Conservation (phyloP, 2,888 invertebrate species). For the Tenthredo notha region DNA sequence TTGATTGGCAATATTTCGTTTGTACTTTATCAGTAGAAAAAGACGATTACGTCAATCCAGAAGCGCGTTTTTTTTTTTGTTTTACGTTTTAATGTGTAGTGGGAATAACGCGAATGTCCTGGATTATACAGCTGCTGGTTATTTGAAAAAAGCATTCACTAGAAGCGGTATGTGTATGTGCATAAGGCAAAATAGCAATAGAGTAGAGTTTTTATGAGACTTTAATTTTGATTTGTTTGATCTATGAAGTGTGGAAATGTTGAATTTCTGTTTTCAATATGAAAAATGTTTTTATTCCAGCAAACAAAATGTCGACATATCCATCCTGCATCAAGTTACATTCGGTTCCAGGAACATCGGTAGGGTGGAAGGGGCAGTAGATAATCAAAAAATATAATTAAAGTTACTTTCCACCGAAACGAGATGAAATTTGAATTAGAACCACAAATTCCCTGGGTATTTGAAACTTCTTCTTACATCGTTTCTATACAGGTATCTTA, state of each 20-base stretch:
- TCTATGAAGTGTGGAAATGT: background rate
- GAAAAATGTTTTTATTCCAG: background rate
- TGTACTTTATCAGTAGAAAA: background rate
- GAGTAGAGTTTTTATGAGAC: background rate
- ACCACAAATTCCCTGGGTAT: constrained; percentile 7
- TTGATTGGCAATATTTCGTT: background rate
- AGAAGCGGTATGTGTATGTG: background rate
- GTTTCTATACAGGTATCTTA: background rate
- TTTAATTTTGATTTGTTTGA: background rate
- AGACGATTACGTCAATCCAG: background rate
- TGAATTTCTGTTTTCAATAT: background rate
- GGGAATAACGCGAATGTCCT: background rate
- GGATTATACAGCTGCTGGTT: background rate
- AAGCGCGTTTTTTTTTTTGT: background rate
- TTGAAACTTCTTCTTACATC: constrained; percentile 23
- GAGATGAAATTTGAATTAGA: constrained; percentile 18
- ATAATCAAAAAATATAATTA: constrained; percentile 31
- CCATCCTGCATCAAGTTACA: background rate
- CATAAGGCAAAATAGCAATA: background rate
- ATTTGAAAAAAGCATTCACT: constrained; percentile 5
- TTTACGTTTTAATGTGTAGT: background rate
- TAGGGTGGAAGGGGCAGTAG: background rate
- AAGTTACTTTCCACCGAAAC: constrained; percentile 5
- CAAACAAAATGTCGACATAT: background rate
- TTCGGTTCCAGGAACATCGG: background rate